Conservation (phyloP, 1,140 invertebrate species). For the Bilobella aurantiaca region DNA sequence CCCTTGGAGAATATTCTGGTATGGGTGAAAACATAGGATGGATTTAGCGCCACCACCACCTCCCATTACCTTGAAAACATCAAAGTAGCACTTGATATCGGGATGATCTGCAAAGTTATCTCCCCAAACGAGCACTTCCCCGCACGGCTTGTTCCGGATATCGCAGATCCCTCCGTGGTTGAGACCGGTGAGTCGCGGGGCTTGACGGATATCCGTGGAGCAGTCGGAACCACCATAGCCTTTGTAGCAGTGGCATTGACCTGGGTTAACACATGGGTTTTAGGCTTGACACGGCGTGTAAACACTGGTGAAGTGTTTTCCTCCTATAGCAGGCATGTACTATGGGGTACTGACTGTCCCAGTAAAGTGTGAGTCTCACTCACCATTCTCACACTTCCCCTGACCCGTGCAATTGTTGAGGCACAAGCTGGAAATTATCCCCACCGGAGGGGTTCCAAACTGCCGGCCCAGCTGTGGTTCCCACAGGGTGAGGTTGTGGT, state of each 20-base stretch:
- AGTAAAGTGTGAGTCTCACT: neutral
- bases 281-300: neutral
- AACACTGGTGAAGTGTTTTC: neutral
- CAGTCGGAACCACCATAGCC: slow-evolving; percentile 30
- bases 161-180: slow-evolving; percentile 28
- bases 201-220: slow-evolving; percentile 22
- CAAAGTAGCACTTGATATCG: slow-evolving; percentile 31
- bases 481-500: slow-evolving; percentile 33
- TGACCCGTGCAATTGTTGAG: slow-evolving; percentile 30
- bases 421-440: slow-evolving; percentile 30
- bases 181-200: slow-evolving; percentile 18
- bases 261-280: slow-evolving; percentile 6
- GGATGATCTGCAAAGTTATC: slow-evolving; percentile 26
- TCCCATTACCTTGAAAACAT: slow-evolving; percentile 27
- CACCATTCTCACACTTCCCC: slow-evolving; percentile 31
- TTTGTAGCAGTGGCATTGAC: slow-evolving; percentile 23
- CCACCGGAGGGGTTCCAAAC: slow-evolving; percentile 32
- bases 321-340: no score
- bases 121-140: slow-evolving; percentile 33
- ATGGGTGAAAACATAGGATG: no score
- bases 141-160: slow-evolving; percentile 31
- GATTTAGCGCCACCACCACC: no score
- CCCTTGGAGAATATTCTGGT: no score
- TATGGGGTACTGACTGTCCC: no score
- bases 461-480: slow-evolving; percentile 33